Evolutionary conservation across 53 echinoderm and acorn worm species (phyloP).

Genomic region (Hippasteria phrygiana): DNA sequence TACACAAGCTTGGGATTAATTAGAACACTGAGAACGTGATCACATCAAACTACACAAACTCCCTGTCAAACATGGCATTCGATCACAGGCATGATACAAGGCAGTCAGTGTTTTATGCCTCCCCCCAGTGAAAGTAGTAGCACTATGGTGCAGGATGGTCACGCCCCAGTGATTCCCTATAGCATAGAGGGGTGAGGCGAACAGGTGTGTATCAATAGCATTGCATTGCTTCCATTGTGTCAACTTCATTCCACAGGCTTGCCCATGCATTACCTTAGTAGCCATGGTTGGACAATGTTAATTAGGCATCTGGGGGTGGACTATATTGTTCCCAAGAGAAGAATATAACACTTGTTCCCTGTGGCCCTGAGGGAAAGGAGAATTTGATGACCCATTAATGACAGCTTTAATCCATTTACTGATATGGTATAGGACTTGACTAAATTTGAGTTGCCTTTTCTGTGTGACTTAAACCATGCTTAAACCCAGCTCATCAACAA

Average conservation of each 20-base stretch:
- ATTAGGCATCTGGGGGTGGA: too few species aligned
- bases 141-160: background rate
- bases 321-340: conserved; percentile 44
- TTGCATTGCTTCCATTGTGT: background rate
- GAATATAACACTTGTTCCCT: too few species aligned
- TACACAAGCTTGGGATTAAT: too few species aligned
- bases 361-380: too few species aligned
- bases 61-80: conserved; percentile 12
- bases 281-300: too few species aligned
- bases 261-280: conserved; percentile 43
- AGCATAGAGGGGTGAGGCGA: conserved; percentile 1
- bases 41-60: background rate
- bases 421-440: too few species aligned
- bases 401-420: too few species aligned
- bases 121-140: background rate
- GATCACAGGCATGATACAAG: background rate
- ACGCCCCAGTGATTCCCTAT: conserved; percentile 33
- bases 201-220: background rate
- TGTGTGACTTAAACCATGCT: too few species aligned
- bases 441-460: too few species aligned
- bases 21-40: background rate
- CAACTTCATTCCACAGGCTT: conserved; percentile 33
- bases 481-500: too few species aligned
- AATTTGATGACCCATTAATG: too few species aligned
- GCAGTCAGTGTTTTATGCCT: background rate